phyloP scores from a whole-genome alignment of 2,113 vertebrate genomes.

The Tamias sibiricus region DNA sequence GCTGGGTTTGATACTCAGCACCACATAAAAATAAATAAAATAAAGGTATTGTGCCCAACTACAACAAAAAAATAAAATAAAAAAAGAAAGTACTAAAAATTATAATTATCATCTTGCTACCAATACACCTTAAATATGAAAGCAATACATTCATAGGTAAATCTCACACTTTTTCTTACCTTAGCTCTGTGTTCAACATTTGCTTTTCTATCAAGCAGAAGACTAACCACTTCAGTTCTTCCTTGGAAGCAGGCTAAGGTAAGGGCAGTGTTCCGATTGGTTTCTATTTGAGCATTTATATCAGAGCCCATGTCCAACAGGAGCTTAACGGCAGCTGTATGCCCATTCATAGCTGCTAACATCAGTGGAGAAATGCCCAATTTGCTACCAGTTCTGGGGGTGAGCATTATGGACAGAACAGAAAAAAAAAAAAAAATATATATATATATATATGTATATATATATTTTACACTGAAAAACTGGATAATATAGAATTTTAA shows the following conservation, averaged over 20 bases:
- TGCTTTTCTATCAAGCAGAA: constrained; percentile 97
- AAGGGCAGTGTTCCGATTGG: constrained; percentile 98
- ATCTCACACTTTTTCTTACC: constrained; percentile 84
- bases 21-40: too few species aligned
- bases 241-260: constrained; percentile 99
- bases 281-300: constrained; percentile 99
- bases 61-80: too few species aligned
- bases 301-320: constrained; percentile 99
- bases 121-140: not conserved
- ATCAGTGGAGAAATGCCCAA: constrained; percentile 99
- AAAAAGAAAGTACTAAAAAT: not conserved
- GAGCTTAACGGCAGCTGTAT: constrained; percentile 97
- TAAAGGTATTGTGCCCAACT: too few species aligned
- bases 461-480: not conserved
- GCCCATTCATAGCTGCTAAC: constrained; percentile 99
- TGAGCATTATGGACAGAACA: constrained; percentile 11
- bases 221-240: constrained; percentile 97
- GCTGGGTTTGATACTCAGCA: too few species aligned
- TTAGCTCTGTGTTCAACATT: constrained; percentile 99
- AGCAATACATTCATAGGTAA: not conserved
- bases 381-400: constrained; percentile 97
- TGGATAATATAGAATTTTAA: not conserved
- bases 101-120: not conserved
- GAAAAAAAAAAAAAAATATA: not conserved
- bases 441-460: too few species aligned